Evolutionary conservation across 1,140 invertebrate species (phyloP).

Genomic region (Brachionus sp.): DNA sequence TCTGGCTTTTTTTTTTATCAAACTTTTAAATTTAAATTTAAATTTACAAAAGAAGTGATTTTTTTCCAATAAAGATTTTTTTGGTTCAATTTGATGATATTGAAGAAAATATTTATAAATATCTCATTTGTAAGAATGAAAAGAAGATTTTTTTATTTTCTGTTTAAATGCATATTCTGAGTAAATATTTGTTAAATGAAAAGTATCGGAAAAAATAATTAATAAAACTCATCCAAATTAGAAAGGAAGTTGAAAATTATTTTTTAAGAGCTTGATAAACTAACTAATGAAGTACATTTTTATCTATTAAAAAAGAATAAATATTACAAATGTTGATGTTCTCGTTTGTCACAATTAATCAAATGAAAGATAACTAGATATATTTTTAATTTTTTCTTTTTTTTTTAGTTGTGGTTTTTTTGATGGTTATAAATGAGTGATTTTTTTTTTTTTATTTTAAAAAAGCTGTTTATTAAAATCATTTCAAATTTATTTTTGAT

Average conservation of each 20-base stretch:
- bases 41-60: too few relatives aligned
- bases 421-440: too few relatives aligned
- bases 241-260: not conserved
- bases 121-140: too few relatives aligned
- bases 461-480: not conserved
- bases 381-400: not conserved
- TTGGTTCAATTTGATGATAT: too few relatives aligned
- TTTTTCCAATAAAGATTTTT: too few relatives aligned
- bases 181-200: not conserved
- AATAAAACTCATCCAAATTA: not conserved
- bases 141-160: too few relatives aligned
- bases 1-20: too few relatives aligned
- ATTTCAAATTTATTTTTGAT: not conserved
- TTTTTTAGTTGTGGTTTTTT: not conserved
- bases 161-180: not conserved
- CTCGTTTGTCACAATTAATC: not conserved
- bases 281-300: not conserved
- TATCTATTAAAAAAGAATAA: not conserved
- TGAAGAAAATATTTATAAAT: too few relatives aligned
- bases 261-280: not conserved
- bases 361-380: not conserved
- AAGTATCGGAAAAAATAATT: not conserved
- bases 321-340: not conserved
- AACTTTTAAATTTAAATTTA: too few relatives aligned
- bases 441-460: not conserved